Evolutionary conservation across 1,140 invertebrate species (phyloP).

Genomic region (Leucophenga varia): DNA sequence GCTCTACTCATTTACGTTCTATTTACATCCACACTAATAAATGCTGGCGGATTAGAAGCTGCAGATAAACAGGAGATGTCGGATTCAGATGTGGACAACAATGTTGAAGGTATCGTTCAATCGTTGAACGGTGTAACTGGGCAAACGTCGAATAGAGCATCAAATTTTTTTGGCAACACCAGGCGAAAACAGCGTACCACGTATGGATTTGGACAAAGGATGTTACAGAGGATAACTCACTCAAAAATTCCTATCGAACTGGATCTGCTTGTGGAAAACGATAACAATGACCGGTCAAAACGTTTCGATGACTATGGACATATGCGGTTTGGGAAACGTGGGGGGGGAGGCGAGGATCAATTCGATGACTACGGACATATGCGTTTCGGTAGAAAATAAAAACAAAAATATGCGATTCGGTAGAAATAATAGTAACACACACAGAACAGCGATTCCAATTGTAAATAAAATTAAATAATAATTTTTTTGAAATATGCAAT

Average conservation of each 20-base stretch:
- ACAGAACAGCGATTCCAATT: too few species aligned
- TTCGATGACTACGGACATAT: conserved; percentile 68
- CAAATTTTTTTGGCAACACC: conserved; percentile 2
- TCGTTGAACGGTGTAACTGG: conserved; percentile 4
- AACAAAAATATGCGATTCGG: not conserved
- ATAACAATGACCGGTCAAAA: conserved; percentile 61
- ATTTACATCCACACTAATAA: too few species aligned
- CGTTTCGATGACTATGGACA: conserved; percentile 67
- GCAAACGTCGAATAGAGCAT: not conserved
- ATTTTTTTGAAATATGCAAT: not conserved
- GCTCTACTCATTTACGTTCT: conserved; percentile 13
- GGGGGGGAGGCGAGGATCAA: conserved; percentile 57
- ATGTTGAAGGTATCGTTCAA: not conserved
- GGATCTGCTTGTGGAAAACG: conserved; percentile 57
- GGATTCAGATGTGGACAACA: conserved; percentile 17
- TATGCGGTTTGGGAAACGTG: conserved; percentile 64
- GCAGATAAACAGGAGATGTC: too few species aligned
- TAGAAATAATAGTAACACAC: too few species aligned
- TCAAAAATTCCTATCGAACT: conserved; percentile 37
- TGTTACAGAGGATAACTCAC: conserved; percentile 19
- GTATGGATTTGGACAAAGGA: conserved; percentile 9
- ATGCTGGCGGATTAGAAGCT: too few species aligned
- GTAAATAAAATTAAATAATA: not conserved
- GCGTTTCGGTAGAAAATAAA: conserved; percentile 60
- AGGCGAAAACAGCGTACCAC: conserved; percentile 19